Evolutionary conservation across 2,888 invertebrate genomes (phyloP), one percentile per base, ranked within the genome.

Genomic region (Acanthacorydalis orientalis): DNA sequence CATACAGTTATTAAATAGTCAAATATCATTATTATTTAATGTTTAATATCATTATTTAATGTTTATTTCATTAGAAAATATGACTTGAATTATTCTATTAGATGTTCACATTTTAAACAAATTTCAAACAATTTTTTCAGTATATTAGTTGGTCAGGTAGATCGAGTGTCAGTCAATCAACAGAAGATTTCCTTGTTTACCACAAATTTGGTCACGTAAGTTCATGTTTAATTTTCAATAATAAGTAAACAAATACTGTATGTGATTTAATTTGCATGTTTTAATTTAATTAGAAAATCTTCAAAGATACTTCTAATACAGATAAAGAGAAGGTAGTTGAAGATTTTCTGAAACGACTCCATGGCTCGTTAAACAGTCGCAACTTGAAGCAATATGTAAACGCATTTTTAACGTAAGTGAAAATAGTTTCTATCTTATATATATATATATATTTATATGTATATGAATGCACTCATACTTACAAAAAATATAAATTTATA

Each of bases 171-270:
- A 84, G 85, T 49, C 86, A 87, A 54, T 84, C 86, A 2, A 87
- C 89, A 50, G 89, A 89, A 68, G 83, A 86, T 58, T 90, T 88
- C 65, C 73, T 91, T 53, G 78, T 88, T 57, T 83, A 87, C 62
- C 90, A 91, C 66, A 86, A 89, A 73, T 90, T 90, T 66, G 91
- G 90, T 64, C 83, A 85, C 68, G 89, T 89, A 77, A 81, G 87
- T 81, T 62, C 57, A 9, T 32, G 14, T 11, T 31, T 11, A 16
- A 14, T 41, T 41, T 41, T 12, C 11, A 32, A 11, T 46, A 10
- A 31, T 46, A 49, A 31, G 8, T 42, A 42, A 43, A 31, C n/a
- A n/a, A n/a, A n/a, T n/a, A 12, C 10, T 31, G 39, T 4, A 32
- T 12, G n/a, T 46, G 9, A 35, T 10, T 31, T 40, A 38, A 49